Conservation (phyloP, 2,888 invertebrate genomes). For the Heliconius erato region DNA sequence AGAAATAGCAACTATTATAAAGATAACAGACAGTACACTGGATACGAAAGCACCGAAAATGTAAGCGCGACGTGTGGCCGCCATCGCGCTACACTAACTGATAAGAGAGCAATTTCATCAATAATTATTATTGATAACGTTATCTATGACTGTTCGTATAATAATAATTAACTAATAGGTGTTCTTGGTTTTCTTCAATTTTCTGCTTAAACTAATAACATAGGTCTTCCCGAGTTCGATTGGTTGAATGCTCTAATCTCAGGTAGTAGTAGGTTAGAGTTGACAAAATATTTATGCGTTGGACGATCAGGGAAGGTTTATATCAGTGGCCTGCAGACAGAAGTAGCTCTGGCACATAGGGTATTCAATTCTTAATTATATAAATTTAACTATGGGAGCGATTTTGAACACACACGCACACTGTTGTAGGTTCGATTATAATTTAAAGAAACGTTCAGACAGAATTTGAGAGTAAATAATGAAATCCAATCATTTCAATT, state of each 20-base stretch:
- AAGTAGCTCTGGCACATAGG: too few species aligned
- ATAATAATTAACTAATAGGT: neutral
- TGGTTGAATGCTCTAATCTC: neutral
- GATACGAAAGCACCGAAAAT: constrained; percentile 76
- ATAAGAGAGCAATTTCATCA: constrained; percentile 44
- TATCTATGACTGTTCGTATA: constrained; percentile 4
- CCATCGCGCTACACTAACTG: constrained; percentile 67
- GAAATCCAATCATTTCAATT: too few species aligned
- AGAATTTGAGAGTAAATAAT: too few species aligned
- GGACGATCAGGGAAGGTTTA: too few species aligned
- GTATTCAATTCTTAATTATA: too few species aligned
- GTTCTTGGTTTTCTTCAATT: neutral
- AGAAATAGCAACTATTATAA: constrained; percentile 70
- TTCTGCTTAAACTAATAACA: neutral
- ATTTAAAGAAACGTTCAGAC: too few species aligned
- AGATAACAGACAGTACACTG: constrained; percentile 71
- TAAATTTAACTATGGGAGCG: too few species aligned
- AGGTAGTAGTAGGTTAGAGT: neutral
- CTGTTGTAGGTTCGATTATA: too few species aligned
- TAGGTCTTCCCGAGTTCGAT: neutral
- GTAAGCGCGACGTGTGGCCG: constrained; percentile 76
- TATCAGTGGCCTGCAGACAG: too few species aligned
- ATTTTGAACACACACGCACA: too few species aligned
- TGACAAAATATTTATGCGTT: too few species aligned
- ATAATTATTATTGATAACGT: constrained; percentile 24